phyloP scores from a whole-genome alignment of 1,140 invertebrate genomes.

The Antheraea pernyi region DNA sequence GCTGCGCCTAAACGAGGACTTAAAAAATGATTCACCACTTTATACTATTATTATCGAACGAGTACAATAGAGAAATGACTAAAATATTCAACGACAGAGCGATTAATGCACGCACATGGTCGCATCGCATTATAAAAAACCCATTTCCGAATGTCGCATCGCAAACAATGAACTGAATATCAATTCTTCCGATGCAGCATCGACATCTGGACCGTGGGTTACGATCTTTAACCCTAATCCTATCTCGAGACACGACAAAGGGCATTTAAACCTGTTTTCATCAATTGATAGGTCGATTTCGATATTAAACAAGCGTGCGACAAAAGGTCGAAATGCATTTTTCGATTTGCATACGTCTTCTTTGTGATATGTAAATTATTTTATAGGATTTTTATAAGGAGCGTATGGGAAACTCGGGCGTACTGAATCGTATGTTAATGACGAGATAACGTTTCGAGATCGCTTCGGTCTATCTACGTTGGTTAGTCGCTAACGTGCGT shows the following conservation, averaged over 20 bases:
- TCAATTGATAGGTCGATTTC: conserved; percentile 65
- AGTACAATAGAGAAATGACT: conserved; percentile 24
- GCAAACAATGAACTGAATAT: conserved; percentile 52
- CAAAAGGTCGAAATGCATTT: conserved; percentile 35
- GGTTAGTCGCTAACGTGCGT: conserved; percentile 69
- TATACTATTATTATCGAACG: conserved; percentile 16
- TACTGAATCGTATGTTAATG: conserved; percentile 64
- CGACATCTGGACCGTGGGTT: conserved; percentile 65
- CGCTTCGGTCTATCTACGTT: conserved; percentile 44
- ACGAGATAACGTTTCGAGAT: conserved; percentile 58
- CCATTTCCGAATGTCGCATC: conserved; percentile 59
- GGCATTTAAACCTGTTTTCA: conserved; percentile 70
- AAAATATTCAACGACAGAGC: conserved; percentile 31
- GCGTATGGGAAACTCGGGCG: conserved; percentile 54
- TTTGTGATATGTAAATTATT: conserved; percentile 64
- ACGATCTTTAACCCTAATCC: conserved; percentile 53
- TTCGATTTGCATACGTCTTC: conserved; percentile 68
- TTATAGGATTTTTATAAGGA: conserved; percentile 47
- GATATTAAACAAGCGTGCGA: conserved; percentile 54
- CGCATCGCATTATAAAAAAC: conserved; percentile 51
- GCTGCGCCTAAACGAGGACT: conserved; percentile 6
- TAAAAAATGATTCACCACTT: conserved; percentile 28
- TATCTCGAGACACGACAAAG: conserved; percentile 13
- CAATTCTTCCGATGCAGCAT: conserved; percentile 44
- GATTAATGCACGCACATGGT: conserved; percentile 42